A percentile compares a stretch with the other conserved stretches of the same genome.
Conservation (phyloP, 2,888 invertebrate species). For the Heliconius cydno region DNA sequence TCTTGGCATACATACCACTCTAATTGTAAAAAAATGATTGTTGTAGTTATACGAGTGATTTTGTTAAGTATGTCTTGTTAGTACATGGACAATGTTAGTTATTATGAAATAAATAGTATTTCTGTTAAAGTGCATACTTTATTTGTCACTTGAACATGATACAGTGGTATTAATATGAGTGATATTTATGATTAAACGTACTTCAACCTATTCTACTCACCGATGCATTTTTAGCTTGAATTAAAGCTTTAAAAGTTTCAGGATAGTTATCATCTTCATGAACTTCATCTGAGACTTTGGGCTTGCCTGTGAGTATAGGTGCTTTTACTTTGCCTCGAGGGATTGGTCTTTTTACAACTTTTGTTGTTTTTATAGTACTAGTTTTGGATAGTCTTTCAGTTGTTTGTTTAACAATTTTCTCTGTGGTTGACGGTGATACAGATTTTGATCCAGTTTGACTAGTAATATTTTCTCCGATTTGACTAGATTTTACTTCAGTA, state of each 20-base stretch:
- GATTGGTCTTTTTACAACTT: slow-evolving; percentile 66
- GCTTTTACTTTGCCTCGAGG: slow-evolving; percentile 61
- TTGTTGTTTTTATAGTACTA: slow-evolving; percentile 62
- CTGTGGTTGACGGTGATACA: slow-evolving; percentile 53
- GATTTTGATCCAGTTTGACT: slow-evolving; percentile 68
- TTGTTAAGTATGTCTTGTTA: slow-evolving; percentile 36
- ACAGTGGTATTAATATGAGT: slow-evolving; percentile 44
- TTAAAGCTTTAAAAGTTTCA: slow-evolving; percentile 85
- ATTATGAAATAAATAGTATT: slow-evolving; percentile 44
- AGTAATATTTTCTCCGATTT: slow-evolving; percentile 63
- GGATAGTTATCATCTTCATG: slow-evolving; percentile 86
- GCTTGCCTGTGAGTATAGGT: slow-evolving; percentile 52
- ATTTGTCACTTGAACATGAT: slow-evolving; percentile 44
- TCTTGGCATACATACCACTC: neutral
- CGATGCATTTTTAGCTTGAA: slow-evolving; percentile 84
- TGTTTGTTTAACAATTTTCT: slow-evolving; percentile 49
- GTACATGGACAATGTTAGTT: slow-evolving; percentile 47
- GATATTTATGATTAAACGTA: slow-evolving; percentile 40
- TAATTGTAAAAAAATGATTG: neutral
- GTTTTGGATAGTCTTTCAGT: slow-evolving; percentile 63
- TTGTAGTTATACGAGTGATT: neutral
- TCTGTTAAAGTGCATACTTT: slow-evolving; percentile 45
- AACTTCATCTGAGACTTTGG: slow-evolving; percentile 76
- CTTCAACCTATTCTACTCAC: slow-evolving; percentile 60
- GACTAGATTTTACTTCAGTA: slow-evolving; percentile 73